Base-by-base conservation (phyloP, 2,888 invertebrate species). In the Melipona beecheii region DNA sequence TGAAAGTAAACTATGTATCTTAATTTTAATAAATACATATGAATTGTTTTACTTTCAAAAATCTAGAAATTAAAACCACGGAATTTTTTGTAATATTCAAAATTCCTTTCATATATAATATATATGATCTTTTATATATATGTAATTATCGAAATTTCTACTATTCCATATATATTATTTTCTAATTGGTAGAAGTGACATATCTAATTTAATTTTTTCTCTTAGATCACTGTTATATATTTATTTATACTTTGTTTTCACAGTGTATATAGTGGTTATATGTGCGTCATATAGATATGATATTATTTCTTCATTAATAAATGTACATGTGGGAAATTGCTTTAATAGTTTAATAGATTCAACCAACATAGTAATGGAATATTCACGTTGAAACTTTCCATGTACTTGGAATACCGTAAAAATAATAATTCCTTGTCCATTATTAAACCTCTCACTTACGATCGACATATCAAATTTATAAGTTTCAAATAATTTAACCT, bases 311-410 rank as follows among this genome's bases (percentile, higher is more conserved):
- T 68, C 24, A 24, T 68, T 68, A 24, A 24, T 24, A 49, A 50
- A 68, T 65, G 17, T n/a, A n/a, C 49, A 9, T 24, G 49, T n/a
- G 65, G n/a, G 19, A 19, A 15, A 4, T 19, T 24, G 36, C 24
- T 66, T 49, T 66, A 66, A 66, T 49, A 49, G 49, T 66, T 49
- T 49, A 43, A 43, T 66, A 49, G 21, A n/a, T 66, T 24, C 24
- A 66, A 49, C 21, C 31, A 24, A 24, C 49, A 49, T 11, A 19
- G 21, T 11, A 49, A 49, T 66, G 21, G 21, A 49, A 19, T 49
- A 66, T 66, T 65, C 31, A 64, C 31, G 31, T 31, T 64, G 64
- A 64, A 62, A 62, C 62, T 21, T n/a, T 2, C 6, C 19, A 27
- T 17, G 43, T 36, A 65, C 36, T 43, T n/a, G 43, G n/a, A 43